Base-by-base conservation (phyloP, 1,140 invertebrate species). In the Belonocnema kinseyi region DNA sequence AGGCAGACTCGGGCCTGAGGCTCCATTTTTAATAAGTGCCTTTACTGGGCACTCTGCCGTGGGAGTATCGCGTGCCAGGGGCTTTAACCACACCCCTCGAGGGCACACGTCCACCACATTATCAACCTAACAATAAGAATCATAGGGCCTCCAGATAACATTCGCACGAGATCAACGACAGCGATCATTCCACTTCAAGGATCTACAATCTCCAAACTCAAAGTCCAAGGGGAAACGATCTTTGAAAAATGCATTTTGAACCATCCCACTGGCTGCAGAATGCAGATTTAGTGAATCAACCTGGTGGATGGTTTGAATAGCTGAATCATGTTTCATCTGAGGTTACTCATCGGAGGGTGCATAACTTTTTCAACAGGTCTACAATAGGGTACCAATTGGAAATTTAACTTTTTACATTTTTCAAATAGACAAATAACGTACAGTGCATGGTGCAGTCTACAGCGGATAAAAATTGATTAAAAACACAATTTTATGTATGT, bases 21-120 rank as follows among this genome's bases (percentile, higher is more conserved):
- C 82, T 66, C 52, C 74, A 75, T 83, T 86, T 86, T 86, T 85
- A 86, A 86, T 86, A 82, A 86, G 82, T 72, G 74, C 72, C 53
- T 78, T 78, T 79, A 79, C 54, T 71, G 77, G 72, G 78, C 77
- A 77, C 76, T 80, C 76, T 73, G 74, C 80, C 78, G 82, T 83
- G 80, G 82, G 84, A 83, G 84, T 82, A 84, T 80, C 56, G 77
- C 78, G 71, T 77, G 75, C 83, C 79, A 77, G 46, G 40, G 80
- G 80, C 78, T 73, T 51, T 80, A 82, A 82, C 79, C 77, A 80
- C 76, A 79, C 73, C 77, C 83, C 81, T 82, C 8, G 50, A 61
- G 81, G 82, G 84, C 84, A 82, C 80, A 83, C 79, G 80, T 79
- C 73, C 79, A 33, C 75, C 51, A 78, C 80, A 82, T 82, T 78